Evolutionary conservation across 2,113 vertebrate genomes (phyloP), one percentile per base, ranked within the genome.

Genomic region (Malurus alboscapulatus): DNA sequence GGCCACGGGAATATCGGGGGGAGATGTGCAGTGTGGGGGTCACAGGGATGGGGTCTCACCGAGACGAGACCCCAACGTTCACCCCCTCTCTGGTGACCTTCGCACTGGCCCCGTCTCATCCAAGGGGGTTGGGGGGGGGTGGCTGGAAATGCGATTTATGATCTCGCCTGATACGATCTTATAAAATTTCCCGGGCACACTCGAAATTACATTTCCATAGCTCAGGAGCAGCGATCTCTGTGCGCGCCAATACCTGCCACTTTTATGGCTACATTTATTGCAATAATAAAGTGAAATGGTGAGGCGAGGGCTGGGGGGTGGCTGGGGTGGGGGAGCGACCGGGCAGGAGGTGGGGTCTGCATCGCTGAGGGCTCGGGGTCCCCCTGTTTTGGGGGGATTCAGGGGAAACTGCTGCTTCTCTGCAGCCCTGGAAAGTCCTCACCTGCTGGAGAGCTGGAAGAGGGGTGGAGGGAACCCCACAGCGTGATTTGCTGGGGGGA

Each of bases 201-300:
- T 96, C 54, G 88, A 96, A 97, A 97, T 97, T 97, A 97, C 95
- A 97, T 97, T 97, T 97, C 97, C 97, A 97, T 97, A 96, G 96
- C 94, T 88, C 92, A 27, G 87, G 83, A 85, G 95, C 89, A 93
- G 93, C 86, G 92, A 94, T 93, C 90, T 88, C 88, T 40, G 91
- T 9, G 67, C 45, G 53, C 88, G 58, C 88, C 92, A 87, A 48
- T 96, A 90, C 91, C 94, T 95, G 94, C 95, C 92, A 91, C 92
- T 93, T 97, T 96, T 97, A 97, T 95, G 94, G 96, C 95, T 77
- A 85, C 96, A 95, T 96, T 97, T 96, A 96, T 96, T 96, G 96
- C 96, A 93, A 96, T 94, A 96, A 97, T 96, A 97, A 96, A 97
- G 93, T 66, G 94, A 68, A 93, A 95, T 36, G 85, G 77, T 26